Evolutionary conservation across 2,797 vertebrate genomes (phyloP), one percentile per base, ranked within the genome.

Genomic region (Cetoscarus ocellatus): DNA sequence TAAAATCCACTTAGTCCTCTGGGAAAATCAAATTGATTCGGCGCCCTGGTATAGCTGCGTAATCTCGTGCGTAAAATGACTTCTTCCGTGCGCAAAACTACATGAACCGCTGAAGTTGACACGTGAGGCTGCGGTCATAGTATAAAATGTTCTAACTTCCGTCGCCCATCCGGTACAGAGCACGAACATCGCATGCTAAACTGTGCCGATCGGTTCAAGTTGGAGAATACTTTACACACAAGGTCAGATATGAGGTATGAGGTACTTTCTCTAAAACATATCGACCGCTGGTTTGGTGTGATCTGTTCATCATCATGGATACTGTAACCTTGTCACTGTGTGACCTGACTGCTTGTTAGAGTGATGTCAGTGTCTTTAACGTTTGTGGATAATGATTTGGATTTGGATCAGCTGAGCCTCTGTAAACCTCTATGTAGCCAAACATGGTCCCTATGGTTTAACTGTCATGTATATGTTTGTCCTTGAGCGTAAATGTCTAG

Each of bases 401-500:
- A 53, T 53, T 2, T 39, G 19, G 51, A 53, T 43, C 71, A 56
- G 50, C 47, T 43, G 45, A 12, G 43, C 38, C 43, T 52, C 49
- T 45, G 8, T 6, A 7, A 47, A 15, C 8, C 10, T 7, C 17
- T 60, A 14, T 65, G 38, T 7, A 34, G 38, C 27, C 10, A 56
- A 55, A 51, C 65, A 17, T 35, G 56, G 81, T 48, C 48, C 43
- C 50, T 34, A 15, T 40, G 60, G 18, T 69, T 52, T 7, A 52
- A 7, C 10, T 73, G 59, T 42, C 55, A 43, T 71, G 51, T 65
- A 58, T 63, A 48, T 70, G 17, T 70, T 72, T 86, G 82, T 72
- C 87, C 85, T 89, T 89, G 84, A 84, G 44, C 53, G 60, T 63
- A 38, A 59, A 77, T 73, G 80, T 76, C 44, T 49, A 55, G 66